Evolutionary conservation across 1,140 invertebrate genomes (phyloP), one percentile per base, ranked within the genome.

Genomic region (Drosophila navojoa): DNA sequence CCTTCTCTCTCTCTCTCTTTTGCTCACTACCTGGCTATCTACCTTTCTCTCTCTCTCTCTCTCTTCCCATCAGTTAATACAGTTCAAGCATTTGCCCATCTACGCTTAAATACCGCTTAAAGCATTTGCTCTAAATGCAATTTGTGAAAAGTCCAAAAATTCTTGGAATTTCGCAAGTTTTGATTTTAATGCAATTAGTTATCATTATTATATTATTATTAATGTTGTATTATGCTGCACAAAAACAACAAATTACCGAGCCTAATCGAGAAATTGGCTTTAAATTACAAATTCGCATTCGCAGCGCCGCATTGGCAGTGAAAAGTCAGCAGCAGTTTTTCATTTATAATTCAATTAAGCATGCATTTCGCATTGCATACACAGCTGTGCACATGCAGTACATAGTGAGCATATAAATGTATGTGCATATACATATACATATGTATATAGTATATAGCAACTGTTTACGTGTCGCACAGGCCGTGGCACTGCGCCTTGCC

Each of bases 321-420:
- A 32, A 10, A 35, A 19, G 50, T 19, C n/a, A 16, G 50, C 9
- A 16, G 29, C 27, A 35, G 16, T 27, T 53, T 49, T 53, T n/a
- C 58, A 61, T 61, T 69, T 53, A 35, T 25, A 53, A 38, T 61
- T 61, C 66, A 61, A 69, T 69, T 69, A 45, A 60, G 40, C 15
- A 35, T 10, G 2, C 45, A 38, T 52, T 52, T 29, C 27, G 3
- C 27, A 29, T 29, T 22, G 19, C 19, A 22, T 22, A 2, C 19
- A 22, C 19, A 22, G 19, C 19, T 22, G 19, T 22, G 1, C 19
- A 3, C 19, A 22, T 22, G 19, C 19, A 22, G 19, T 22, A 22
- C 19, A 22, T 22, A 22, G 27, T 29, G 3, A 4, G 5, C 27
- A 29, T 29, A 29, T 29, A 5, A 6, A 29, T 29, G 27, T 29